Conservation (phyloP, 37 sponge, comb jelly and placozoan species). For the Haliclona indistincta region DNA sequence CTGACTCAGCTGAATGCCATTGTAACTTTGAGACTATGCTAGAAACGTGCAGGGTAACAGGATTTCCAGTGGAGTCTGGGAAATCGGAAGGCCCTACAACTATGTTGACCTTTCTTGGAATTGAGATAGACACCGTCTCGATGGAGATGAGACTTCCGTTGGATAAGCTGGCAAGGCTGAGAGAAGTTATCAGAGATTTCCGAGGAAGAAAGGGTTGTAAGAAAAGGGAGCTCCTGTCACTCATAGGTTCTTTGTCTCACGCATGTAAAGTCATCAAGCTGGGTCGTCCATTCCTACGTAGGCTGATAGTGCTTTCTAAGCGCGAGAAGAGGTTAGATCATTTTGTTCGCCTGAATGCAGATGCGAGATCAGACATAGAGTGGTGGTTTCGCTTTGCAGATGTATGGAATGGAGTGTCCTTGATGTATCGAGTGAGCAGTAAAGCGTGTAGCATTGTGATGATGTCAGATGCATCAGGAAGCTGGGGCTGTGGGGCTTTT, state of each 20-base stretch:
- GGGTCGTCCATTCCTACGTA: constrained; percentile 32
- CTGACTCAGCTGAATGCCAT: background rate
- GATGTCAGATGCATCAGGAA: constrained; percentile 38
- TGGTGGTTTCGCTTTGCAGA: constrained; percentile 13
- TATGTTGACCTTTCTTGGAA: constrained; percentile 6
- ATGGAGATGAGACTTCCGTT: constrained; percentile 23
- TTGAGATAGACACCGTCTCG: constrained; percentile 4
- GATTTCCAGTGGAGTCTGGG: constrained; percentile 14
- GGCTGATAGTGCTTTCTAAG: constrained; percentile 28
- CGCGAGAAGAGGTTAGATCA: background rate
- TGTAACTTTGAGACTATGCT: background rate
- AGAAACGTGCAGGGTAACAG: background rate
- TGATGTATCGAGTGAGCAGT: background rate
- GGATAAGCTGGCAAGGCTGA: constrained; percentile 18
- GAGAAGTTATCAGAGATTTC: background rate
- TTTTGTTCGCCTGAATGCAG: constrained; percentile 8
- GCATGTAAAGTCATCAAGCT: constrained; percentile 17
- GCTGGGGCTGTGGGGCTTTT: constrained; percentile 49
- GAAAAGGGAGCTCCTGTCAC: constrained; percentile 26
- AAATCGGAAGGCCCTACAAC: constrained; percentile 17
- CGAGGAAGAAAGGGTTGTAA: constrained; percentile 7
- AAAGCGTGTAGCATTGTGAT: background rate
- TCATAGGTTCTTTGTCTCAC: constrained; percentile 21
- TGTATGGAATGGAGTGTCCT: constrained; percentile 15
- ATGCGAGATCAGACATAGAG: constrained; percentile 22